Base-by-base conservation (phyloP, 2,888 invertebrate species). In the Dynastes maya region DNA sequence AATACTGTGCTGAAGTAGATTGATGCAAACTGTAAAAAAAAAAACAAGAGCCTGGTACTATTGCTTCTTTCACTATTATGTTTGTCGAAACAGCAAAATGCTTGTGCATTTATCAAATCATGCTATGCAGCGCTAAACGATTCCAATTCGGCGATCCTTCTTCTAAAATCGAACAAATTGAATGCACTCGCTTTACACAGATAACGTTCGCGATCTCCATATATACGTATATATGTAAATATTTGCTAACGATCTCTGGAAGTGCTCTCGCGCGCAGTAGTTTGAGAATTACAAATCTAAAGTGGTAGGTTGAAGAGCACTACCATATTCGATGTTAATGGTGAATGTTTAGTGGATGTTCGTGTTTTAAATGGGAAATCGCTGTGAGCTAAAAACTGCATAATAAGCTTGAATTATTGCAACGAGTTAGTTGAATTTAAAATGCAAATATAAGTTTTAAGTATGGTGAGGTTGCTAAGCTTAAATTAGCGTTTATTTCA, bases 231-330 rank as follows among this genome's bases (percentile, higher is more conserved):
- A 37, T 22, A 22, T 22, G 22, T 37, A 67, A 67, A 67, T 67
- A 67, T 67, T 64, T 67, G 65, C 65, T 67, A 67, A 67, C 65
- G 65, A 67, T 45, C 65, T 1, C 45, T 11, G 16, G 6, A 40
- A 67, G 45, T 67, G 65, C 65, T 67, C 65, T 67, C 13, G 8
- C 37, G 45, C 45, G 40, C 65, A 16, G n/a, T 13, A 40, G 40
- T 37, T 45, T 16, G 16, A 45, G 45, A 67, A 67, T 45, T 45
- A 67, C 67, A 45, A 67, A 22, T 45, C 22, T 22, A 40, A 67
- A 67, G 67, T 40, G 11, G 16, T 6, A 37, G 40, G 16, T 22
- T n/a, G 13, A 27, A 40, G 53, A 61, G 27, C 61, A 61, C 9
- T 67, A 45, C 67, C 45, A 29, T 45, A n/a, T 67, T 22, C 27